Conservation (phyloP, 2,797 vertebrate genomes). For the Vipera latastei region DNA sequence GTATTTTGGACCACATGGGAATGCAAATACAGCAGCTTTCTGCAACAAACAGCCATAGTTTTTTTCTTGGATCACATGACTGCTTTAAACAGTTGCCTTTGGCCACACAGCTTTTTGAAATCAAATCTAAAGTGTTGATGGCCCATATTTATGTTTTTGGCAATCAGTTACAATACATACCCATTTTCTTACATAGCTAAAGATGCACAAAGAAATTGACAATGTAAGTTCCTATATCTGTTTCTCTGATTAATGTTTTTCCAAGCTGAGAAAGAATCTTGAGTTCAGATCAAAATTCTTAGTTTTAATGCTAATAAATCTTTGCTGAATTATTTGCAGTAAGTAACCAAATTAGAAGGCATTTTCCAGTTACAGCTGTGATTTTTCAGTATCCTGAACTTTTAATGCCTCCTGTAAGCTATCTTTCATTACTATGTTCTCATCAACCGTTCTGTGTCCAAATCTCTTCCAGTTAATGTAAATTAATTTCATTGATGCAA, state of each 20-base stretch:
- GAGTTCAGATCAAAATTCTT: not conserved
- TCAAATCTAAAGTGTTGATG: not conserved
- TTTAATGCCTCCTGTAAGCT: not conserved
- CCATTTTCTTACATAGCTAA: not conserved
- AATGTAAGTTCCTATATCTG: not conserved
- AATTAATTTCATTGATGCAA: not conserved
- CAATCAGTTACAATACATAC: not conserved
- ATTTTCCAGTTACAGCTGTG: rapidly evolving
- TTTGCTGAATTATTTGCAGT: not conserved
- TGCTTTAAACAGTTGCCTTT: not conserved
- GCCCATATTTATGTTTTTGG: not conserved
- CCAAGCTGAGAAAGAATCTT: not conserved
- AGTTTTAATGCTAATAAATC: not conserved
- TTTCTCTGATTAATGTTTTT: not conserved
- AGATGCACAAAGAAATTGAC: not conserved
- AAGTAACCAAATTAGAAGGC: not conserved
- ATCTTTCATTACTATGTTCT: not conserved
- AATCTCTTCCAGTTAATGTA: not conserved
- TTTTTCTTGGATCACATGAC: not conserved
- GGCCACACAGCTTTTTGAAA: not conserved
- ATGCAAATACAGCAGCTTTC: not conserved
- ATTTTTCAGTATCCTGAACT: not conserved
- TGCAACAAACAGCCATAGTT: not conserved
- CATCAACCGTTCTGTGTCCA: rapidly evolving
- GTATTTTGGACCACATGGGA: not conserved